These are phyloP conservation scores for Scomber japonicus DNA, from an alignment of 2,113 vertebrate genomes.

Conservation along the genomic window DNA sequence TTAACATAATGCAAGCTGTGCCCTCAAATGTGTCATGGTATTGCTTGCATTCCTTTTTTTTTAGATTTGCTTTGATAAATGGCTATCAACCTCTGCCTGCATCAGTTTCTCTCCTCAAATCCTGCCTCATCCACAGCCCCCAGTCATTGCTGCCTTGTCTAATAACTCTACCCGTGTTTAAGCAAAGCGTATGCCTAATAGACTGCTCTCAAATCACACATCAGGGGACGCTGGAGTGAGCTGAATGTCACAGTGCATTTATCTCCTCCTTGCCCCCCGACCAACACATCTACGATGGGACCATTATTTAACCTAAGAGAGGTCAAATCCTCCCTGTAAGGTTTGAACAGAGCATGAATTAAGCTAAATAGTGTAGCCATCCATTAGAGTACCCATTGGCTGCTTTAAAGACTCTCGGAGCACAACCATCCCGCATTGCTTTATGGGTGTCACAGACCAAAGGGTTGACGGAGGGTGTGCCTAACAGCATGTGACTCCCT, in stretches of 20 bases:
- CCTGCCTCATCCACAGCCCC: conserved; percentile 46
- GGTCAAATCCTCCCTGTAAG: conserved; percentile 78
- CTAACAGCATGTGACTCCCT: conserved; percentile 56
- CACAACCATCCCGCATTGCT: conserved; percentile 44
- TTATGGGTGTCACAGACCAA: conserved; percentile 71
- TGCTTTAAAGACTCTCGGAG: conserved; percentile 58
- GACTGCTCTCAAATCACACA: conserved; percentile 80
- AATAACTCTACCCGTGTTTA: conserved; percentile 81
- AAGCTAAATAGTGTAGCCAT: conserved; percentile 67
- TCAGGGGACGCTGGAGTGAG: conserved; percentile 74
- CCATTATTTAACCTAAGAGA: conserved; percentile 81
- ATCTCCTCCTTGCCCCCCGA: conserved; percentile 70
- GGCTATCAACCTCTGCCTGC: conserved; percentile 35
- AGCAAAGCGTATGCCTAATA: conserved; percentile 76
- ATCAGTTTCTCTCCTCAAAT: conserved; percentile 54
- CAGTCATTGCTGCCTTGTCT: conserved; percentile 71
- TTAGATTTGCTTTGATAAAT: conserved; percentile 64
- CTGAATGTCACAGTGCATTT: conserved; percentile 80
- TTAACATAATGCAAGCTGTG: not conserved
- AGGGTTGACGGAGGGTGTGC: conserved; percentile 52
- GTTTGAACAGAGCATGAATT: conserved; percentile 69
- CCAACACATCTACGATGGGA: conserved; percentile 64
- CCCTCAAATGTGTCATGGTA: conserved; percentile 27
- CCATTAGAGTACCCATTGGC: conserved; percentile 69
- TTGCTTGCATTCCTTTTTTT: conserved; percentile 35